Conservation (phyloP, 2,113 vertebrate genomes). For the Jacana jacana region DNA sequence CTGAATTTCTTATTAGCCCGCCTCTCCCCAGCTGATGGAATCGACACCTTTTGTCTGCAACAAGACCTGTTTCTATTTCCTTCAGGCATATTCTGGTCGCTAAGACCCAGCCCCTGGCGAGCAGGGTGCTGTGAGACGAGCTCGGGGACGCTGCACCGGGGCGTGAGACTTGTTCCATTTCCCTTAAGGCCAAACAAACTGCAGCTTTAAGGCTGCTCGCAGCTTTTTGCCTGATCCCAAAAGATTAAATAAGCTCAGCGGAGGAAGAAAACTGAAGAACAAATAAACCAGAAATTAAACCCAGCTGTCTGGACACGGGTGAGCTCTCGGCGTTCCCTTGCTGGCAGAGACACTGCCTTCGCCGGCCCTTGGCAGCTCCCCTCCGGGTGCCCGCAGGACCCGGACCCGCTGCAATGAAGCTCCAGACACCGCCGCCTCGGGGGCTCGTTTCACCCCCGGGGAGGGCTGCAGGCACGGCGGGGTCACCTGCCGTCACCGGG, state of each 20-base stretch:
- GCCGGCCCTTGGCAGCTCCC: fast-evolving
- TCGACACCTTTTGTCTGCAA: neutral
- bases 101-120: neutral
- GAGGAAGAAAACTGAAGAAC: neutral
- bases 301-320: fast-evolving
- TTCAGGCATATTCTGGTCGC: neutral
- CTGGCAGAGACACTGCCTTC: fast-evolving
- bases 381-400: neutral
- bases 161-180: fast-evolving
- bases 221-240: neutral
- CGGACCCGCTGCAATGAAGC: fast-evolving
- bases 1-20: neutral
- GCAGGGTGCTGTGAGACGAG: neutral
- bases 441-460: fast-evolving
- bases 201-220: fast-evolving
- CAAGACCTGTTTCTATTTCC: neutral
- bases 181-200: neutral
- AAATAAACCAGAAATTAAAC: neutral
- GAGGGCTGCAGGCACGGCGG: neutral
- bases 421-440: fast-evolving
- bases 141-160: neutral
- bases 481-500: neutral
- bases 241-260: neutral
- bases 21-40: neutral
- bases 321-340: fast-evolving